A percentile compares a stretch with the other conserved stretches of the same genome.
Conservation (phyloP, 2,113 vertebrate genomes). For the Notarius lentiginosus region DNA sequence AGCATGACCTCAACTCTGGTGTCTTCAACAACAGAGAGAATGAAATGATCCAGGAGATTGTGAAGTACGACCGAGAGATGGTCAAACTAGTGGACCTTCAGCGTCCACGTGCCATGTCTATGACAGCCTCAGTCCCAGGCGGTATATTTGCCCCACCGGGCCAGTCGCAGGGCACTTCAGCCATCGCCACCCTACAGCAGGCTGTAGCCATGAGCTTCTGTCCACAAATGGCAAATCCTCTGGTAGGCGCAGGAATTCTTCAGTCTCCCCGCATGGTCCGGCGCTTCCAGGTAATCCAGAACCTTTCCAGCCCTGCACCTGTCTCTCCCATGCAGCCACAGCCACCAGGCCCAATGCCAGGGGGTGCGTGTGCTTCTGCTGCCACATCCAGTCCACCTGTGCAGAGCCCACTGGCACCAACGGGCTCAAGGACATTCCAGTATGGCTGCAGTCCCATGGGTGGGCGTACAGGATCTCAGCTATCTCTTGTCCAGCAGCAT, state of each 20-base stretch:
- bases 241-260: constrained; percentile 82
- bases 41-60: constrained; percentile 98
- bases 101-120: constrained; percentile 82
- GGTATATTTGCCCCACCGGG: constrained; percentile 76
- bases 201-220: constrained; percentile 98
- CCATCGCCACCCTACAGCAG: constrained; percentile 93
- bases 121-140: constrained; percentile 72
- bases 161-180: constrained; percentile 81
- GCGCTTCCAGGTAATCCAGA: constrained; percentile 83
- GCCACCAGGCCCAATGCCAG: constrained; percentile 65
- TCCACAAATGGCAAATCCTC: constrained; percentile 87
- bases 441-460: constrained; percentile 69
- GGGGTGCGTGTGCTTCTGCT: constrained; percentile 69
- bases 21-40: constrained; percentile 97
- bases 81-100: constrained; percentile 89
- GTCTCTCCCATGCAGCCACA: constrained; percentile 81
- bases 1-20: constrained; percentile 93
- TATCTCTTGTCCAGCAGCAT: constrained; percentile 83
- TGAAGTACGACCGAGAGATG: constrained; percentile 98
- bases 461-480: constrained; percentile 81
- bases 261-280: constrained; percentile 87
- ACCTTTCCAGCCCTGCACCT: constrained; percentile 77
- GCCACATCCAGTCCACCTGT: constrained; percentile 79
- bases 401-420: constrained; percentile 80
- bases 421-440: constrained; percentile 82